Evolutionary conservation across 2,888 invertebrate species (phyloP).

Genomic region (Orchestes rusci): DNA sequence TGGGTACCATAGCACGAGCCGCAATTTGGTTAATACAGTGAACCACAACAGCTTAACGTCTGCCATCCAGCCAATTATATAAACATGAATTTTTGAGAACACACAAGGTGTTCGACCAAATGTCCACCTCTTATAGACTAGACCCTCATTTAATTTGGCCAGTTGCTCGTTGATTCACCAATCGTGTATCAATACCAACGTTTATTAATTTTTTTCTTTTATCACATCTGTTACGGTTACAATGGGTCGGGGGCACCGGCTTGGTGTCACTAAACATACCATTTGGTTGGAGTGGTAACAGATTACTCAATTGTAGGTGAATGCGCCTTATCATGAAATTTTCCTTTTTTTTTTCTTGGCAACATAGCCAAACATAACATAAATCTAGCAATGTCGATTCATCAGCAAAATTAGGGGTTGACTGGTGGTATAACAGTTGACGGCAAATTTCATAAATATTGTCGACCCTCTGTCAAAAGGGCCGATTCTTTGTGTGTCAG

Average conservation of each 20-base stretch:
- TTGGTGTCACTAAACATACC: slow-evolving; percentile 15
- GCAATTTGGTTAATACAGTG: too few relatives aligned
- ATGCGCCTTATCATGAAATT: too few relatives aligned
- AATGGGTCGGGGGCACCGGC: slow-evolving; percentile 8
- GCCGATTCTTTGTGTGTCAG: slow-evolving; percentile 19
- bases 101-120: too few relatives aligned
- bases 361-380: slow-evolving; percentile 10
- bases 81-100: too few relatives aligned
- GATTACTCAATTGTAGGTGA: too few relatives aligned
- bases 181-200: slow-evolving; percentile 11
- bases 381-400: slow-evolving; percentile 17
- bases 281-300: too few relatives aligned
- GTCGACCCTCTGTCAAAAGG: slow-evolving; percentile 22
- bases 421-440: slow-evolving; percentile 22
- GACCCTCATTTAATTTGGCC: slow-evolving; percentile 7
- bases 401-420: slow-evolving; percentile 22
- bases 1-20: too few relatives aligned
- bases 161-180: slow-evolving; percentile 15
- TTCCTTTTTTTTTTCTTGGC: neutral
- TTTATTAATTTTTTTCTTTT: slow-evolving; percentile 14
- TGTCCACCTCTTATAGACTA: slow-evolving; percentile 15
- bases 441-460: slow-evolving; percentile 25
- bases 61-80: too few relatives aligned
- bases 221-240: slow-evolving; percentile 16
- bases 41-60: too few relatives aligned